Conservation (phyloP, 1,140 invertebrate species). For the Caenorhabditis tropicalis region DNA sequence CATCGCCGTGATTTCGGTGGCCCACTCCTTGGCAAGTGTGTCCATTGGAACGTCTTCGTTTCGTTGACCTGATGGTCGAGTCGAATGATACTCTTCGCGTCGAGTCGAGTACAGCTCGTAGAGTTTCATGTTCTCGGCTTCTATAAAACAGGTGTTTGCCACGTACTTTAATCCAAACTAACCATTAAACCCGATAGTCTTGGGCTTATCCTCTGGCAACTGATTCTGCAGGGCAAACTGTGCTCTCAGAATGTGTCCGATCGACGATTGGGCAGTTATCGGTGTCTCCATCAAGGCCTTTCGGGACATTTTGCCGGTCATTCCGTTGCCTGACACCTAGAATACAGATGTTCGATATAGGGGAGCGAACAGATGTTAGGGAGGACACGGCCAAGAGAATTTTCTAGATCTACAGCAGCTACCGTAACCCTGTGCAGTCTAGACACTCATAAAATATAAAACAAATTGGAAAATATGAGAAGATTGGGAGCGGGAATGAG, state of each 20-base stretch:
- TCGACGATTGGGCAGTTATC: neutral
- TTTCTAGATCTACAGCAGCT: too few relatives aligned
- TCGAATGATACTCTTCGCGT: constrained; percentile 11
- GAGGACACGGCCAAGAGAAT: too few relatives aligned
- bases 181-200: constrained; percentile 25
- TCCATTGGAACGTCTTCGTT: constrained; percentile 31
- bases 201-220: constrained; percentile 15
- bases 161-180: neutral
- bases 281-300: neutral
- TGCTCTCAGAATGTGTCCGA: constrained; percentile 17
- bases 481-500: neutral
- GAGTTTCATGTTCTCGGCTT: constrained; percentile 21
- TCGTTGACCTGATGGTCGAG: neutral
- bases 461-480: neutral
- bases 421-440: too few relatives aligned
- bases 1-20: constrained; percentile 16
- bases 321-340: neutral
- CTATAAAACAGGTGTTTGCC: neutral
- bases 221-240: constrained; percentile 27
- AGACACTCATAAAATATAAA: too few relatives aligned
- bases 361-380: neutral
- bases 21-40: neutral
- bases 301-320: neutral
- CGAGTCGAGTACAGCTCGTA: neutral
- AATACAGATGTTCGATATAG: neutral